These are phyloP conservation scores for Sinodicranocentrus sp. DNA, from an alignment of 2,888 invertebrate genomes.

Conservation along the genomic window DNA sequence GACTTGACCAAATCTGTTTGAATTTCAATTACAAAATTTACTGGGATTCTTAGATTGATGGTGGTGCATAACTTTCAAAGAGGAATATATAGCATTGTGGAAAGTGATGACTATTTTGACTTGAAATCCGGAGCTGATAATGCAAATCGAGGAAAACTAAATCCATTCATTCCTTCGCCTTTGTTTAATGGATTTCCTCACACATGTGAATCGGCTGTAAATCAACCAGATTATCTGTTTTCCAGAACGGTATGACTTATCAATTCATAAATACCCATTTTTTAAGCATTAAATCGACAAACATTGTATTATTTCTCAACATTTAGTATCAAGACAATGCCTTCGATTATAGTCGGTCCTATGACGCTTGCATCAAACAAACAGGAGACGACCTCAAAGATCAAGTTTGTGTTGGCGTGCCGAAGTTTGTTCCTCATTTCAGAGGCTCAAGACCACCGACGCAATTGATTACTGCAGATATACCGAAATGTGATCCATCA, in stretches of 20 bases:
- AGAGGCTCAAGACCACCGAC: not conserved
- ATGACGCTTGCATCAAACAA: slow-evolving; percentile 45
- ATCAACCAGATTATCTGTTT: slow-evolving; percentile 8
- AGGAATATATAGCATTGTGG: slow-evolving; percentile 46
- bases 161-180: slow-evolving; percentile 46
- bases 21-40: not conserved
- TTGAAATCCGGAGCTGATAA: not conserved
- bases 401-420: slow-evolving; percentile 34
- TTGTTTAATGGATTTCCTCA: slow-evolving; percentile 52
- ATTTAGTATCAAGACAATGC: slow-evolving; percentile 2
- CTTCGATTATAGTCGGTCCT: slow-evolving; percentile 50
- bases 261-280: no score
- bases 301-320: no score
- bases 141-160: slow-evolving; percentile 7
- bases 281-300: no score
- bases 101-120: slow-evolving; percentile 34
- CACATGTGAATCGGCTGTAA: slow-evolving; percentile 21
- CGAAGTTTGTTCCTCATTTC: slow-evolving; percentile 3
- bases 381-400: slow-evolving; percentile 16
- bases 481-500: slow-evolving; percentile 20
- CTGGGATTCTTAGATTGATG: slow-evolving; percentile 12
- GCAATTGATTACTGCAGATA: not conserved
- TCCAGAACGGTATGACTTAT: slow-evolving; percentile 11
- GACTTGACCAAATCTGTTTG: no score
- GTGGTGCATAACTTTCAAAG: slow-evolving; percentile 48